Conservation (phyloP, 2,888 invertebrate genomes). For the Neoaliturus tenellus region DNA sequence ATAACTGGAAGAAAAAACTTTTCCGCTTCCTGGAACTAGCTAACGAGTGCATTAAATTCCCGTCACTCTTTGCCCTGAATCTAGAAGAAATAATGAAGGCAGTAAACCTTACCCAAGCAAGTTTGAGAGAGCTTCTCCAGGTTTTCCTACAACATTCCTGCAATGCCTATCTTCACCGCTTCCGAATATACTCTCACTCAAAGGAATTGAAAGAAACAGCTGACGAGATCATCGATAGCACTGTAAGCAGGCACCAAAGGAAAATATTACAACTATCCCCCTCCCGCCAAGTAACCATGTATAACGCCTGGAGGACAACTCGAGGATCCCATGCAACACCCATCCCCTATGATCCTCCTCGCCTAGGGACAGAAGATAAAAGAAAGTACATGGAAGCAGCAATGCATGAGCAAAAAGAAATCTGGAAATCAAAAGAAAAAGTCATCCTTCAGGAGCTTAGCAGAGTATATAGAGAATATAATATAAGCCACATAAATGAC, state of each 20-base stretch:
- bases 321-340: background rate
- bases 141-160: constrained; percentile 25
- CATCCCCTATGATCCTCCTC: background rate
- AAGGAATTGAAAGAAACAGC: constrained; percentile 29
- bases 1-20: background rate
- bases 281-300: background rate
- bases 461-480: background rate
- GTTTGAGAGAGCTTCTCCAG: constrained; percentile 35
- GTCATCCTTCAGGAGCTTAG: constrained; percentile 25
- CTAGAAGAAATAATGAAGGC: background rate
- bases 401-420: constrained; percentile 37
- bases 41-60: constrained; percentile 35
- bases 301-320: background rate
- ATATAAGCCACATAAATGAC: background rate
- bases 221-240: constrained; percentile 25
- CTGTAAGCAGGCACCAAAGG: background rate
- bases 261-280: constrained; percentile 19
- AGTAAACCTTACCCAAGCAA: constrained; percentile 16
- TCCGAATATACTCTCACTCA: background rate
- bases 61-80: constrained; percentile 8
- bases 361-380: background rate
- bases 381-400: background rate
- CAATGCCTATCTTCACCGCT: constrained; percentile 34
- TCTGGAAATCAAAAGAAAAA: constrained; percentile 37
- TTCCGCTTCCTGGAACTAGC: constrained; percentile 13